Conservation (phyloP, 2,888 invertebrate species). For the Cerastis leucographa region DNA sequence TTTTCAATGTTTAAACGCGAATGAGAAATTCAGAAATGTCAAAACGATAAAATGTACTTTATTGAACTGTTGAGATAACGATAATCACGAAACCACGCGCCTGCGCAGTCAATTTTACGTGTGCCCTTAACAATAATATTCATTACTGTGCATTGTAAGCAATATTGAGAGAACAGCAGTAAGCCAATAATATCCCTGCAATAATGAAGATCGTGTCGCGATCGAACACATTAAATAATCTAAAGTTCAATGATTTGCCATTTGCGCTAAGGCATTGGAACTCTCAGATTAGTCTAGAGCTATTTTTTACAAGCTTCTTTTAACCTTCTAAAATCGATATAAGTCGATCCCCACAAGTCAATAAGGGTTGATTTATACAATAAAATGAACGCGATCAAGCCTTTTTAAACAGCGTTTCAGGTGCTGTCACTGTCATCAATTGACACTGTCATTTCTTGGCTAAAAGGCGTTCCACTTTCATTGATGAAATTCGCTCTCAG, state of each 20-base stretch:
- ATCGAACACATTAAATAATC: conserved; percentile 22
- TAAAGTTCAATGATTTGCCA: background rate
- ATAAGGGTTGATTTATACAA: background rate
- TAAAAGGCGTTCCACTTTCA: background rate
- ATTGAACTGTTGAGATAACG: conserved; percentile 65
- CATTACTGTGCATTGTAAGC: conserved; percentile 56
- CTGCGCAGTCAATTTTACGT: conserved; percentile 44
- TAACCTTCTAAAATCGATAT: background rate
- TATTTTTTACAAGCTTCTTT: background rate
- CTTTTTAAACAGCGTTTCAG: background rate
- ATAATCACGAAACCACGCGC: conserved; percentile 50
- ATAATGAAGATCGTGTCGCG: conserved; percentile 10
- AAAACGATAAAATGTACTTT: conserved; percentile 69
- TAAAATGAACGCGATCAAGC: background rate
- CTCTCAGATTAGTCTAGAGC: background rate
- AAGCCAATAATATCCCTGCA: conserved; percentile 18
- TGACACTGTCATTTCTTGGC: background rate
- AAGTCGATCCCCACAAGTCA: background rate
- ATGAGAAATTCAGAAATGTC: conserved; percentile 67
- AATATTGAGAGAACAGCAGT: conserved; percentile 23
- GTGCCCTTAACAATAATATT: conserved; percentile 64
- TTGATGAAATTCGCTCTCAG: background rate
- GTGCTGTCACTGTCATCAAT: background rate
- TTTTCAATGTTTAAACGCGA: conserved; percentile 55
- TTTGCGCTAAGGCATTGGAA: background rate